Conservation (phyloP, 2,113 vertebrate genomes). For the Ceyx cyanopectus region DNA sequence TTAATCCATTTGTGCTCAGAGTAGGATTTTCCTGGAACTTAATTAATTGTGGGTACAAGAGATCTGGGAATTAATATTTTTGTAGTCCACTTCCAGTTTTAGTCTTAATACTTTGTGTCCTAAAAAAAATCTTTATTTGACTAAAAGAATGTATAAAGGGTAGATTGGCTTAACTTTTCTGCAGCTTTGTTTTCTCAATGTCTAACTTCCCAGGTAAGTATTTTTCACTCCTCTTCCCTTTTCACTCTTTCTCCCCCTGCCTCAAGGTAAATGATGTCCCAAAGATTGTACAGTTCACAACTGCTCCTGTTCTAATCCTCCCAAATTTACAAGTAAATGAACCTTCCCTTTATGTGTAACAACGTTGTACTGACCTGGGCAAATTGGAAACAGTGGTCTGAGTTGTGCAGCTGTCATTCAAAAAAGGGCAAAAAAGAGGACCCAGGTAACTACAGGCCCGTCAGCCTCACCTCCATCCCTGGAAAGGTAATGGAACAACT, state of each 20-base stretch:
- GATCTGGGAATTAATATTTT: background rate
- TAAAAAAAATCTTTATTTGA: background rate
- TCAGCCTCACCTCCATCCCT: no score
- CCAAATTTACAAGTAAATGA: background rate
- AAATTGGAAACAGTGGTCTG: background rate
- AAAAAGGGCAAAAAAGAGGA: no score
- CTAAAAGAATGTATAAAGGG: background rate
- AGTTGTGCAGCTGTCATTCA: background rate
- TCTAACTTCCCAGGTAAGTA: background rate
- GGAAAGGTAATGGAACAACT: no score
- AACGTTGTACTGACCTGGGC: background rate
- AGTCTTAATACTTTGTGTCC: background rate
- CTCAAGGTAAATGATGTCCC: background rate
- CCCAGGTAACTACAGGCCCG: no score
- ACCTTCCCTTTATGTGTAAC: background rate
- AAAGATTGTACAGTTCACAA: background rate
- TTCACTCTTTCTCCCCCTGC: background rate
- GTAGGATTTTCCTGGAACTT: constrained; percentile 30
- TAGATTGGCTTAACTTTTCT: background rate
- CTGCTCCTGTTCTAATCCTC: background rate
- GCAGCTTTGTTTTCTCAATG: background rate
- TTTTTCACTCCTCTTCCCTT: background rate
- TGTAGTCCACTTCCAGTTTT: background rate
- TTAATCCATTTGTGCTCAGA: constrained; percentile 39
- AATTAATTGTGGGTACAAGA: constrained; percentile 3